Percentiles rank a stretch among this genome's conserved stretches.
phyloP scores from a whole-genome alignment of 2,888 invertebrate species.

The Ochropacha duplaris region DNA sequence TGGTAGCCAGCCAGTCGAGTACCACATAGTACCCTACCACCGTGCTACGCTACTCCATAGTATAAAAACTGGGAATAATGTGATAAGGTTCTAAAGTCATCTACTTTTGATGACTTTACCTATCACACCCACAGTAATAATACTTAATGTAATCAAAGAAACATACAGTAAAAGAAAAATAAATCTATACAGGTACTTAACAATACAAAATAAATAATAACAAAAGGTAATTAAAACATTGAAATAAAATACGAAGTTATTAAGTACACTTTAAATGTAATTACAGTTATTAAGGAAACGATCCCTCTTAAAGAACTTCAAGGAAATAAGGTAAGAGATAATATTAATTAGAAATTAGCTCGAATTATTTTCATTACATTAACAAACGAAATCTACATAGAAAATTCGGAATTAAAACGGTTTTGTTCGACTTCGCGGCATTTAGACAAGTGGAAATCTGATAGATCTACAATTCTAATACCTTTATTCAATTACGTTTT shows the following conservation, averaged over 20 bases:
- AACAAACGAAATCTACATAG: conserved; percentile 2
- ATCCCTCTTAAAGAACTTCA: neutral
- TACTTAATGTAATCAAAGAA: no score
- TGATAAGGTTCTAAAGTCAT: no score
- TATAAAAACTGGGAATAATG: no score
- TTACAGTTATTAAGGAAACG: neutral
- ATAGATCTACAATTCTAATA: neutral
- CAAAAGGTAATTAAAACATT: neutral
- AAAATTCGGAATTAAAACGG: conserved; percentile 3
- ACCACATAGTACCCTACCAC: no score
- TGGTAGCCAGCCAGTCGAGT: no score
- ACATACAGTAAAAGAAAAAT: no score
- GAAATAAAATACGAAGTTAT: neutral
- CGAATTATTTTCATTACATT: neutral
- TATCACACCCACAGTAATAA: no score
- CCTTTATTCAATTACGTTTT: neutral
- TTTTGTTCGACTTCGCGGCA: conserved; percentile 2
- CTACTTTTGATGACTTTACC: no score
- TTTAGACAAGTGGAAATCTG: neutral
- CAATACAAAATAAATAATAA: neutral
- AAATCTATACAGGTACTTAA: neutral
- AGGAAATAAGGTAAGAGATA: conserved; percentile 1
- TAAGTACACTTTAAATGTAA: neutral
- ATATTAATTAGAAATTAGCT: neutral
- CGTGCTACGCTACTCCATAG: no score